Base-by-base conservation (phyloP, 2,113 vertebrate species). In the Helogale parvula region DNA sequence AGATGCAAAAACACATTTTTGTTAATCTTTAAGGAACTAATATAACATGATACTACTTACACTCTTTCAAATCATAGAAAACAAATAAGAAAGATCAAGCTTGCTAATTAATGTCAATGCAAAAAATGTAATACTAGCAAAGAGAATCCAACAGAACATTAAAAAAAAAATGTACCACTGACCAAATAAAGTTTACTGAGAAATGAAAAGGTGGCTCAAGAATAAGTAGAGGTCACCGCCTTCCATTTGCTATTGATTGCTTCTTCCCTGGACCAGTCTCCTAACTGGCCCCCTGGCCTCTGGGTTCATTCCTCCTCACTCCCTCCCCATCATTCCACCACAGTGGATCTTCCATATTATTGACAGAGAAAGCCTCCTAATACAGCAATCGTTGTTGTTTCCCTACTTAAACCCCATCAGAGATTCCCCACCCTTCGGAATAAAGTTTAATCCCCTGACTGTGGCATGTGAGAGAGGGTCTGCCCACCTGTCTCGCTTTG, bases 1-100 rank as follows among this genome's bases (percentile, higher is more conserved):
- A 79, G 41, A 86, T 54, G 23, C 7, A 41, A n/a, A 95, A 77
- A 45, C 4, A 0, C 60, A 38, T 85, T 95, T 82, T 63, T 65
- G 68, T 54, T 41, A 71, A 94, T 90, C 71, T 69, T 92, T 69
- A 93, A 86, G 33, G 19, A 96, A 72, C 8, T 77, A 88, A 54
- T 54, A 81, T 27, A 65, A 79, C 54, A 14, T 72, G 1, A 19
- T 54, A 85, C 83, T 82, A 69, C 92, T 68, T 87, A 65, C 33
- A 90, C 2, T 12, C 50, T 80, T 83, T 90, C 45, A 54, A 65
- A 76, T n/a, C 7, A 60, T 5, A 81, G 81, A 54, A 85, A 71
- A 88, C 71, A 52, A 4, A 72, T 79, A 82, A 11, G 5, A 82
- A 86, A 79, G 52, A 87, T 68, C n/a, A 80, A 25, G 54, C 69